Base-by-base conservation (phyloP, 2,113 vertebrate species). In the Oceanodroma tethys region DNA sequence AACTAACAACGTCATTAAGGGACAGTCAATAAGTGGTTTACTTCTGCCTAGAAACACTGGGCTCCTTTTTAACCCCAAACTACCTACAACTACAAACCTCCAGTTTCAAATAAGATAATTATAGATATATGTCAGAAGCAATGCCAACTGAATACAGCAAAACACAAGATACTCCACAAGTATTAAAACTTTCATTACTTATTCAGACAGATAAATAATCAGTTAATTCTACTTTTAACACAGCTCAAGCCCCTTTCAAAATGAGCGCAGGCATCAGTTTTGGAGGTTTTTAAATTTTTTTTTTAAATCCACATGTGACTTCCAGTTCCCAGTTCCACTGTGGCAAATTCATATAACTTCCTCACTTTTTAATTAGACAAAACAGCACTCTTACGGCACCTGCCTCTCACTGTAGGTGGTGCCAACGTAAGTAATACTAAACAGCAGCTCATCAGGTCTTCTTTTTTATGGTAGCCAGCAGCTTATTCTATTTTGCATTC, bases 241-340 rank as follows among this genome's bases (percentile, higher is more conserved):
- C 29, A 43, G 63, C 34, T 90, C 34, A 43, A 66, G 8, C 23
- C 40, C 55, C 30, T 66, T 76, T 70, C 59, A 52, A 73, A 76
- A 56, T 0, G 0, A 90, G 19, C 6, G 8, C 26, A 68, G 58
- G 21, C 36, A 73, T 21, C 17, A 48, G 13, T 13, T 90, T 32
- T 55, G 14, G 23, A 11, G 12, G 4, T 27, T 9, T n/a, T 8
- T 11, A 1, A 2, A 23, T 5, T 4, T 16, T 45, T 20, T 48
- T 67, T 45, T 59, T 8, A 29, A 67, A 60, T 30, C 21, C 27
- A 71, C 38, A 40, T 1, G 19, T 36, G 50, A 63, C 27, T 60
- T 43, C 27, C 13, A 76, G 73, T 30, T 86, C n/a, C 68, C 47
- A 22, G 26, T 66, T 86, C 56, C 67, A 70, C 62, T 56, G 50